phyloP scores from a whole-genome alignment of 2,113 vertebrate species.

The Delphinapterus leucas region DNA sequence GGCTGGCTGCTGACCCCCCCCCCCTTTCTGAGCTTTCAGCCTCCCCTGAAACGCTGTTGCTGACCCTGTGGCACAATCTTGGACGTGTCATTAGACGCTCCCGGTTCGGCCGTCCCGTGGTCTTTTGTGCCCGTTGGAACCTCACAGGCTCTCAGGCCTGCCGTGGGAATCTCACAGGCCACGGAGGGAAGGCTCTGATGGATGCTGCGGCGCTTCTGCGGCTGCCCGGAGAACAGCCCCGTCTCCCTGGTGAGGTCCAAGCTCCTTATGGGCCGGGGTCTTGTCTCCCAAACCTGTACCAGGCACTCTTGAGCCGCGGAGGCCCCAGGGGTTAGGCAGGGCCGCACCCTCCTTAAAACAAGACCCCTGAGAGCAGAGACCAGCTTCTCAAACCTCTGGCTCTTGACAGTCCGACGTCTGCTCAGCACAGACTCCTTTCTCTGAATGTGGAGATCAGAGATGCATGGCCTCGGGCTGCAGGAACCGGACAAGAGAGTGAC shows the following conservation, averaged over 20 bases:
- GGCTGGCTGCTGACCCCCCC: accelerated
- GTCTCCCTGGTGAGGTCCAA: accelerated
- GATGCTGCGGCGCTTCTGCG: background rate
- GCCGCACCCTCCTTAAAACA: background rate
- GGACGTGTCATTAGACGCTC: accelerated
- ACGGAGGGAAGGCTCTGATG: background rate
- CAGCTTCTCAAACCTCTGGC: background rate
- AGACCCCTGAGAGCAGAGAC: background rate
- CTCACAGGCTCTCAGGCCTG: background rate
- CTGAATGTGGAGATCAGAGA: accelerated
- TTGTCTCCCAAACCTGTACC: background rate
- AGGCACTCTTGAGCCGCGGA: accelerated
- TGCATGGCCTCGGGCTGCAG: accelerated
- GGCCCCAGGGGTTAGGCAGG: too few species aligned
- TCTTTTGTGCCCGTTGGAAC: too few species aligned
- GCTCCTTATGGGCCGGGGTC: background rate
- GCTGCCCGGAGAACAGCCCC: accelerated
- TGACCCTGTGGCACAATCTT: accelerated
- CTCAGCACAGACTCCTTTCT: background rate
- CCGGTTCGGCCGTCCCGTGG: background rate
- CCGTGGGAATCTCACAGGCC: too few species aligned
- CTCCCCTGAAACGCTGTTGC: background rate
- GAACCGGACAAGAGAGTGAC: accelerated
- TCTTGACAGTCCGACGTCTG: background rate
- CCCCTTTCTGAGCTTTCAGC: background rate